Evolutionary conservation across 2,888 invertebrate genomes (phyloP).

Genomic region (Lycaena phlaeas): DNA sequence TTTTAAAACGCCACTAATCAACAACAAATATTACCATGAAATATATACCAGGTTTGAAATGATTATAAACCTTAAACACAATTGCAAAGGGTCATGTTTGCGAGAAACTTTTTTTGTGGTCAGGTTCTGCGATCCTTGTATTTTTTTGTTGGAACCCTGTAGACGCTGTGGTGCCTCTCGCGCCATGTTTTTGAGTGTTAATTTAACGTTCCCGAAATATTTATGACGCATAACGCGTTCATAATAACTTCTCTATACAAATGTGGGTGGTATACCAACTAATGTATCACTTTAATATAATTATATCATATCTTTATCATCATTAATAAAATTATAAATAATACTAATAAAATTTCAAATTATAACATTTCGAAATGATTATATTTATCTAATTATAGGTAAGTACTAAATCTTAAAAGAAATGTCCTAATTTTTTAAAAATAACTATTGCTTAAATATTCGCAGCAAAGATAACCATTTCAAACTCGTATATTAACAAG

Average conservation of each 20-base stretch:
- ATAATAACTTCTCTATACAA: slow-evolving; percentile 65
- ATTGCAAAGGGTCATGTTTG: slow-evolving; percentile 1
- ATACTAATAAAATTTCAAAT: too few relatives aligned
- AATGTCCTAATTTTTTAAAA: too few relatives aligned
- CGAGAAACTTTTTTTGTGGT: slow-evolving; percentile 26
- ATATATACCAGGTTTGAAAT: neutral
- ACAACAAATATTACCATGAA: slow-evolving; percentile 25
- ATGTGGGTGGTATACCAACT: slow-evolving; percentile 66
- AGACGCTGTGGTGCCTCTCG: slow-evolving; percentile 70
- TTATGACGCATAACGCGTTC: slow-evolving; percentile 70
- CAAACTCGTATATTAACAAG: slow-evolving; percentile 8
- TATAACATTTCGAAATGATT: too few relatives aligned
- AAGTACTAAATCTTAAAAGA: too few relatives aligned
- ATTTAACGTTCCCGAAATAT: slow-evolving; percentile 72
- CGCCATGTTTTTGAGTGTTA: slow-evolving; percentile 70
- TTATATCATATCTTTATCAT: too few relatives aligned
- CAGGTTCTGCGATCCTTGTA: slow-evolving; percentile 54
- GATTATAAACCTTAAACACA: slow-evolving; percentile 6
- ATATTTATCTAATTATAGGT: too few relatives aligned
- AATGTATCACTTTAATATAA: slow-evolving; percentile 63
- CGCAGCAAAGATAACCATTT: neutral
- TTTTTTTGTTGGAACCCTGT: slow-evolving; percentile 56
- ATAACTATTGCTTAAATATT: too few relatives aligned
- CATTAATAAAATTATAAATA: too few relatives aligned
- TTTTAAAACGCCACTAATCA: slow-evolving; percentile 36